Evolutionary conservation across 2,797 vertebrate species (phyloP).

Genomic region (Anguilla anguilla): DNA sequence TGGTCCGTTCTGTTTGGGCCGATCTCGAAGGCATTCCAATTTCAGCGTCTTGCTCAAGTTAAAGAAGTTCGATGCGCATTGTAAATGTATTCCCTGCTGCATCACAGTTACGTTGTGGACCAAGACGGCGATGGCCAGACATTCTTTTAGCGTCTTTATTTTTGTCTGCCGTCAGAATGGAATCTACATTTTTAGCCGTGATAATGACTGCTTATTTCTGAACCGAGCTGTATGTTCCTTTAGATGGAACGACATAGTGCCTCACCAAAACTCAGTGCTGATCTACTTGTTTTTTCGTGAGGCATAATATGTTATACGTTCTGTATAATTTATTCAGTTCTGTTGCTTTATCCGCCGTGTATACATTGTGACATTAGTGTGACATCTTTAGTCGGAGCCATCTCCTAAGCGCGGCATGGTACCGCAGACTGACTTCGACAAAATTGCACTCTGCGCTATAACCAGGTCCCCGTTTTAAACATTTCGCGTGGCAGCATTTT

Average conservation of each 20-base stretch:
- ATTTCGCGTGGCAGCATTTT: background rate
- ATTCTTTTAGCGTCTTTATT: slow-evolving; percentile 19
- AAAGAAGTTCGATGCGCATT: slow-evolving; percentile 26
- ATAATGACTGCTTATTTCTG: slow-evolving; percentile 17
- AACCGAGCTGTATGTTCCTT: background rate
- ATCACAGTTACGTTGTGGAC: slow-evolving; percentile 23
- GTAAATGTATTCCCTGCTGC: slow-evolving; percentile 24
- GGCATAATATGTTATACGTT: background rate
- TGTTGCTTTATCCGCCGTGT: background rate
- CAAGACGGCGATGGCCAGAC: background rate
- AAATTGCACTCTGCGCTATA: background rate
- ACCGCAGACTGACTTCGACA: background rate
- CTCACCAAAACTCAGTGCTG: background rate
- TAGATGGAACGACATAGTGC: slow-evolving; percentile 18
- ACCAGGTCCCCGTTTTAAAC: background rate
- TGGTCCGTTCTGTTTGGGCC: background rate
- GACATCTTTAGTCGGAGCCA: background rate
- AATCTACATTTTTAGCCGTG: slow-evolving; percentile 26
- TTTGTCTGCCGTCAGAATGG: slow-evolving; percentile 20
- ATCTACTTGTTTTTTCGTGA: background rate
- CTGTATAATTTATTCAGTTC: background rate
- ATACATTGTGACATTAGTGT: background rate
- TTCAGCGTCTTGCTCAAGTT: slow-evolving; percentile 17
- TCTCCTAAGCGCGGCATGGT: background rate
- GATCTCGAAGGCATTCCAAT: background rate